phyloP scores from a whole-genome alignment of 2,888 invertebrate genomes.

The Drosophila melanosoma region DNA sequence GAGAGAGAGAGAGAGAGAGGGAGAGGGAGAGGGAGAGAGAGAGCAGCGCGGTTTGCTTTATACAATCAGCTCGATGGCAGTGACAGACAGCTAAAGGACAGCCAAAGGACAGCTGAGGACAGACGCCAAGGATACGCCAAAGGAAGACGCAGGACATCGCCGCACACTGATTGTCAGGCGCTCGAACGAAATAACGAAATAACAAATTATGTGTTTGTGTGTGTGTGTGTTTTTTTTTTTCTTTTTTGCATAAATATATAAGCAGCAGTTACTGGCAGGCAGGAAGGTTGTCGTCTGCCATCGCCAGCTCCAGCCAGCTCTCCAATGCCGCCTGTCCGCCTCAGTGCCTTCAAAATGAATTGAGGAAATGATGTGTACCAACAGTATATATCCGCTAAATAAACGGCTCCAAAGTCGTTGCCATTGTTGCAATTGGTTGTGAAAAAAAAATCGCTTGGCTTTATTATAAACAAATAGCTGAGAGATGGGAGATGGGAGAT shows the following conservation, averaged over 20 bases:
- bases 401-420: conserved; percentile 9
- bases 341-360: conserved; percentile 36
- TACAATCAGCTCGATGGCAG: conserved; percentile 63
- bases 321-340: neutral
- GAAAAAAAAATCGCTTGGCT: conserved; percentile 62
- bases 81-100: conserved; percentile 3
- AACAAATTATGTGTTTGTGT: conserved; percentile 46
- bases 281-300: neutral
- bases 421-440: conserved; percentile 60
- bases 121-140: neutral
- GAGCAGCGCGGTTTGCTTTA: conserved; percentile 62
- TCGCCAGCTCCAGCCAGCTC: neutral
- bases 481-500: conserved; percentile 24
- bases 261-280: conserved; percentile 20
- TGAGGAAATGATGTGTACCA: conserved; percentile 23
- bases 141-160: conserved; percentile 31
- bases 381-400: conserved; percentile 22
- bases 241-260: conserved; percentile 50
- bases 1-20: neutral
- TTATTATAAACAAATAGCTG: conserved; percentile 72
- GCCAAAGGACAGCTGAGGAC: conserved; percentile 1
- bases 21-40: neutral
- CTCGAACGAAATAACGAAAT: conserved; percentile 50
- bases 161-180: conserved; percentile 52
- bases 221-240: neutral